Percentiles rank a stretch among this genome's conserved stretches.
phyloP scores from a whole-genome alignment of 1,140 invertebrate genomes.

The Onthophagus taurus region DNA sequence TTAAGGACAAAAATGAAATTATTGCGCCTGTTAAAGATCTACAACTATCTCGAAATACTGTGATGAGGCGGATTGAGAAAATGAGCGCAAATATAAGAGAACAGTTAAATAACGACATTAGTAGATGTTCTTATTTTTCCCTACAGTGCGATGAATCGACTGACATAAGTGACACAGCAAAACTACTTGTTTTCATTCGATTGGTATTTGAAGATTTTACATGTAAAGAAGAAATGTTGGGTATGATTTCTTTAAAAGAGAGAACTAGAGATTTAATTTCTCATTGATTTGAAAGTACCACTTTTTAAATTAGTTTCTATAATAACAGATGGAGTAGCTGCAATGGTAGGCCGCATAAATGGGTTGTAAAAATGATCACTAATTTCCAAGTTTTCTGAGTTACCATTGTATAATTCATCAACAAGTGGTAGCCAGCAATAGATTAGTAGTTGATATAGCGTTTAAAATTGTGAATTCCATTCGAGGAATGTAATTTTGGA shows the following conservation, averaged over 20 bases:
- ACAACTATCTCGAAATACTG: slow-evolving; percentile 15
- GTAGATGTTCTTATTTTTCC: slow-evolving; percentile 16
- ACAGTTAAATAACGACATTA: slow-evolving; percentile 17
- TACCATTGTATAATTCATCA: slow-evolving; percentile 34
- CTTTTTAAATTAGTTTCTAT: slow-evolving; percentile 31
- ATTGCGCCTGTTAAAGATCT: slow-evolving; percentile 13
- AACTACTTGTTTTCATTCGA: slow-evolving; percentile 22
- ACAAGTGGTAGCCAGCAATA: slow-evolving; percentile 29
- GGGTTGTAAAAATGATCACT: slow-evolving; percentile 26
- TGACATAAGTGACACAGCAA: slow-evolving; percentile 7
- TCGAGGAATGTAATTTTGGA: slow-evolving; percentile 15
- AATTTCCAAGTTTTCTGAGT: slow-evolving; percentile 28
- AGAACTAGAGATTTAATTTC: slow-evolving; percentile 26
- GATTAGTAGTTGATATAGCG: slow-evolving; percentile 20
- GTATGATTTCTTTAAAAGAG: slow-evolving; percentile 30
- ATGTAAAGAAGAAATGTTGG: slow-evolving; percentile 30
- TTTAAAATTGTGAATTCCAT: slow-evolving; percentile 19
- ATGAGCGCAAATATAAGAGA: slow-evolving; percentile 10
- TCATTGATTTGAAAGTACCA: slow-evolving; percentile 21
- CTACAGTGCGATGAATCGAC: slow-evolving; percentile 18
- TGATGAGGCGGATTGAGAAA: slow-evolving; percentile 17
- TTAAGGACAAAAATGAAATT: slow-evolving; percentile 17
- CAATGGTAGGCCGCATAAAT: slow-evolving; percentile 28
- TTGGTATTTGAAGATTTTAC: slow-evolving; percentile 31
- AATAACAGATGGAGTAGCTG: slow-evolving; percentile 29